Evolutionary conservation across 2,888 invertebrate species (phyloP).

Genomic region (Ecliptopera silaceata): DNA sequence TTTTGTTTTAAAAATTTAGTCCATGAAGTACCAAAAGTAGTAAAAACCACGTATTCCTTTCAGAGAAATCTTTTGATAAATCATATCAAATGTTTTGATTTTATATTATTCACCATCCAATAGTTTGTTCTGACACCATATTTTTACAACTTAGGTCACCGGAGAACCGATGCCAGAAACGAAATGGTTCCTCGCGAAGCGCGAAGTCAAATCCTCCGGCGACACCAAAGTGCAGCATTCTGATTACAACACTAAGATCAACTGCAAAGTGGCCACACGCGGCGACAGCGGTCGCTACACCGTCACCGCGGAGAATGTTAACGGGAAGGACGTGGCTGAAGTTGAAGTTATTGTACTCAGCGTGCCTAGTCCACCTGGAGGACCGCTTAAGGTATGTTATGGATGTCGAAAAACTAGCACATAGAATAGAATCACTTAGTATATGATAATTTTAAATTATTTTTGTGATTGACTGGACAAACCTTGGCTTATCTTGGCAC

Average conservation of each 20-base stretch:
- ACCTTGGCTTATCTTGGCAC: no score
- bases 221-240: slow-evolving; percentile 90
- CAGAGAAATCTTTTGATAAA: no score
- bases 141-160: slow-evolving; percentile 83
- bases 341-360: slow-evolving; percentile 95
- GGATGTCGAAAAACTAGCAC: background rate
- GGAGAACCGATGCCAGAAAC: slow-evolving; percentile 98
- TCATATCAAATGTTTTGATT: no score
- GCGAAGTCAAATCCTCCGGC: slow-evolving; percentile 89
- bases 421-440: no score
- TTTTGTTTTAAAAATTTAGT: no score
- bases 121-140: no score
- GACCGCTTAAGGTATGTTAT: slow-evolving; percentile 88
- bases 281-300: slow-evolving; percentile 96
- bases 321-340: slow-evolving; percentile 96
- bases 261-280: slow-evolving; percentile 90
- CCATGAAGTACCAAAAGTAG: no score
- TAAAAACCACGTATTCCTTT: no score
- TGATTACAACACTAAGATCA: slow-evolving; percentile 93
- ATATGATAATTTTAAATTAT: no score
- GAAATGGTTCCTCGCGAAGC: slow-evolving; percentile 93
- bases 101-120: no score
- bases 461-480: no score
- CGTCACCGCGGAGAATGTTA: slow-evolving; percentile 95
- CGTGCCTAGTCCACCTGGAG: slow-evolving; percentile 94